Percentiles rank a stretch among this genome's conserved stretches.
phyloP scores from a whole-genome alignment of 2,888 invertebrate genomes.

The Agrotis segetum region DNA sequence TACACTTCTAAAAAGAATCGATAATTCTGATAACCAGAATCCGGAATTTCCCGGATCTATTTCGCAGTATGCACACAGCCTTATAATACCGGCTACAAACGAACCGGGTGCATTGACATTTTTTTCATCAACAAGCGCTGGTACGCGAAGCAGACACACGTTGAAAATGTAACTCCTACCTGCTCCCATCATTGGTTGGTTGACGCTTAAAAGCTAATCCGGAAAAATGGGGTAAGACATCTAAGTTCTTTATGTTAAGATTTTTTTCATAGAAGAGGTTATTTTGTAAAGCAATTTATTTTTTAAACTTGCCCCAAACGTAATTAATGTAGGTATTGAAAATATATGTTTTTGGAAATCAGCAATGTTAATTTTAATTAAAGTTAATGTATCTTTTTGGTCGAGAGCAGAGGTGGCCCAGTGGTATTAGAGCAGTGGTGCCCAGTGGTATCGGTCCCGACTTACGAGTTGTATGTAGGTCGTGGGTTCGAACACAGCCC shows the following conservation, averaged over 20 bases:
- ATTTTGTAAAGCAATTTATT: no score
- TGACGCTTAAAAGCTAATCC: constrained; percentile 7
- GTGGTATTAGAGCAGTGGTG: no score
- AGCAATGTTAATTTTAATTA: no score
- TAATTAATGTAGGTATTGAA: no score
- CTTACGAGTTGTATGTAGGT: no score
- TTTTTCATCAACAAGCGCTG: constrained; percentile 13
- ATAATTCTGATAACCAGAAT: neutral
- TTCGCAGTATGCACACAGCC: constrained; percentile 31
- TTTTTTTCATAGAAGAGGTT: neutral
- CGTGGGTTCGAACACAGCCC: no score
- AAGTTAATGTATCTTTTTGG: no score
- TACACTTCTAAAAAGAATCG: neutral
- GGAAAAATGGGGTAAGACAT: constrained; percentile 54
- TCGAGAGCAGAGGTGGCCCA: no score
- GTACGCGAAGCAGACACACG: constrained; percentile 42
- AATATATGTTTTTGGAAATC: no score
- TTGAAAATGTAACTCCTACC: constrained; percentile 42
- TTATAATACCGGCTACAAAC: constrained; percentile 40
- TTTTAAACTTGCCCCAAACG: no score
- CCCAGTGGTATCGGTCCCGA: no score
- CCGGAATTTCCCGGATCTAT: neutral
- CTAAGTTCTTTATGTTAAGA: neutral
- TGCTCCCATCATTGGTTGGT: constrained; percentile 22
- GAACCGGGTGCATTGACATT: constrained; percentile 56